A percentile compares a stretch with the other conserved stretches of the same genome.
phyloP scores from a whole-genome alignment of 2,797 vertebrate genomes.

The Pogoniulus pusillus region DNA sequence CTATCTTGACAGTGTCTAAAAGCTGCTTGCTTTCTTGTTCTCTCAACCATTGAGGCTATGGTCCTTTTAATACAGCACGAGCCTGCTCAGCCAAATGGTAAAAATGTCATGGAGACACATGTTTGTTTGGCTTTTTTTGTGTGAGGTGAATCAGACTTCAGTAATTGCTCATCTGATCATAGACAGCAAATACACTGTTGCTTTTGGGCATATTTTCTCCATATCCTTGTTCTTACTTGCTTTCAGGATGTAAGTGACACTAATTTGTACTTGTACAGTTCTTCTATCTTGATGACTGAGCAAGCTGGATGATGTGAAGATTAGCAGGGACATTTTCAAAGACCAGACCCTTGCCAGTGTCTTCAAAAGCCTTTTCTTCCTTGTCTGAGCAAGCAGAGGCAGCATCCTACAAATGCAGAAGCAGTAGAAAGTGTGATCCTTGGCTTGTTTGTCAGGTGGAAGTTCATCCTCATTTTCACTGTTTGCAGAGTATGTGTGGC shows the following conservation, averaged over 20 bases:
- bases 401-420: neutral
- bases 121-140: neutral
- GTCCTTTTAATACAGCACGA: neutral
- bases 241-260: conserved; percentile 11
- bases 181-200: neutral
- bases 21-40: neutral
- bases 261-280: conserved; percentile 38
- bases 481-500: neutral
- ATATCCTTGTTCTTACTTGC: neutral
- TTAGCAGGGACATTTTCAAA: neutral
- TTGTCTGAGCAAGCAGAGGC: neutral
- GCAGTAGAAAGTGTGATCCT: neutral
- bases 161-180: neutral
- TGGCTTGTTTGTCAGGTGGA: neutral
- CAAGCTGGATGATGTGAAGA: neutral
- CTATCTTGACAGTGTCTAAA: neutral
- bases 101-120: neutral
- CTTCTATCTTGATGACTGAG: neutral
- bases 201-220: conserved; percentile 14
- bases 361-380: neutral
- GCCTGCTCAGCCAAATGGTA: neutral
- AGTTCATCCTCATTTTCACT: neutral
- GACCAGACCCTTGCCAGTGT: neutral
- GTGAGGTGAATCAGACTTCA: neutral
- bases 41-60: neutral